Conservation (phyloP, 2,888 invertebrate genomes). For the Caenorhabditis parvicauda region DNA sequence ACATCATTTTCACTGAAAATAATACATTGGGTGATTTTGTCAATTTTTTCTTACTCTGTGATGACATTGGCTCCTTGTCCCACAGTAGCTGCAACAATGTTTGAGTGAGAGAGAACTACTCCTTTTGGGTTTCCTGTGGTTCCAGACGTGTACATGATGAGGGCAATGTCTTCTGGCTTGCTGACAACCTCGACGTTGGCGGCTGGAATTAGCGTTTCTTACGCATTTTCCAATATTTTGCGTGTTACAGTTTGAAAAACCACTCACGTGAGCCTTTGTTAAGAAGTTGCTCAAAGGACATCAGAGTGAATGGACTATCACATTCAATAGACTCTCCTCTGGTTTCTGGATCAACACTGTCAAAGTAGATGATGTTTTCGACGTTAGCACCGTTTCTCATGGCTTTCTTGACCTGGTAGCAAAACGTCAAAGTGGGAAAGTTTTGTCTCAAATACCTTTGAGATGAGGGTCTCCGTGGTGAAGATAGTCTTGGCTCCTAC, state of each 20-base stretch:
- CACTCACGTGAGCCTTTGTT: constrained; percentile 39
- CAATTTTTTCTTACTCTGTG: constrained; percentile 6
- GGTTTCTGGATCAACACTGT: constrained; percentile 39
- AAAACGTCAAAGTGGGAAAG: background rate
- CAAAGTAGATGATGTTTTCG: constrained; percentile 55
- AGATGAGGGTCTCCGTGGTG: constrained; percentile 80
- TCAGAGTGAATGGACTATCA: constrained; percentile 28
- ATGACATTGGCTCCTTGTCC: constrained; percentile 62
- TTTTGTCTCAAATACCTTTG: constrained; percentile 15
- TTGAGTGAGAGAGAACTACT: constrained; percentile 66
- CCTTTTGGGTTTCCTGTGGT: constrained; percentile 76
- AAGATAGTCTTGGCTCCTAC: constrained; percentile 90
- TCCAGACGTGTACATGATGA: constrained; percentile 98
- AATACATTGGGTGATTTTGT: background rate
- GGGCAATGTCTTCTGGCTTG: constrained; percentile 78
- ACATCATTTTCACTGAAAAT: constrained; percentile 69
- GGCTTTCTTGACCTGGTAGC: constrained; percentile 38
- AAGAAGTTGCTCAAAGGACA: constrained; percentile 49
- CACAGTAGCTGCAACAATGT: constrained; percentile 65
- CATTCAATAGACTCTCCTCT: constrained; percentile 27
- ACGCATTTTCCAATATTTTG: background rate
- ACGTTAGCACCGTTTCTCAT: constrained; percentile 50
- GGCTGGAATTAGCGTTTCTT: constrained; percentile 16
- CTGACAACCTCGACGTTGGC: constrained; percentile 67
- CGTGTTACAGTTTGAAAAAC: background rate